phyloP scores from a whole-genome alignment of 2,888 invertebrate genomes.

The Theodoxus fluviatilis region DNA sequence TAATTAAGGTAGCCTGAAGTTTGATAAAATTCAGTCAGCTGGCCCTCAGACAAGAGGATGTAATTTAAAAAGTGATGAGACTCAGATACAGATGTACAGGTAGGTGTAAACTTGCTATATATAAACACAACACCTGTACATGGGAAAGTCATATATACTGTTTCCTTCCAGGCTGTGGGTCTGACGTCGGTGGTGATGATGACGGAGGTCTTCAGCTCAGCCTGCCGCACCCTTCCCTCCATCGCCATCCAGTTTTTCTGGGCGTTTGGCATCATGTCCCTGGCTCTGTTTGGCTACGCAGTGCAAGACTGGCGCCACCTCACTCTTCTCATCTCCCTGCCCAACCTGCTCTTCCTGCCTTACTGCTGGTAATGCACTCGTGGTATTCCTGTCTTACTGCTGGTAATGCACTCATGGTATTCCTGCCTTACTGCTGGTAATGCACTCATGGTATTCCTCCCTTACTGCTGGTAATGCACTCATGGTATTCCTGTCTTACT shows the following conservation, averaged over 20 bases:
- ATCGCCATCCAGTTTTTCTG: conserved; percentile 51
- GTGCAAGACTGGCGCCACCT: conserved; percentile 51
- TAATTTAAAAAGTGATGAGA: too few relatives aligned
- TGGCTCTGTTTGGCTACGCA: conserved; percentile 47
- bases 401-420: too few relatives aligned
- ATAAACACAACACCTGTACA: neutral
- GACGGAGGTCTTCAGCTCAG: conserved; percentile 48
- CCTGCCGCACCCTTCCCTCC: conserved; percentile 44
- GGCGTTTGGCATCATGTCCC: conserved; percentile 48
- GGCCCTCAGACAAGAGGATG: too few relatives aligned
- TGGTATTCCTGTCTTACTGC: too few relatives aligned
- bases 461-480: too few relatives aligned
- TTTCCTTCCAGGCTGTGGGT: conserved; percentile 46
- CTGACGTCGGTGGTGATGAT: conserved; percentile 50
- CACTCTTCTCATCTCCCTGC: conserved; percentile 46
- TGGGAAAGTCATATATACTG: too few relatives aligned
- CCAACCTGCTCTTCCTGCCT: conserved; percentile 40
- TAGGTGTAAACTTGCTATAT: neutral
- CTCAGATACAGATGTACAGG: neutral
- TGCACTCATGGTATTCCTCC: too few relatives aligned
- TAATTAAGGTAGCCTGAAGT: too few relatives aligned
- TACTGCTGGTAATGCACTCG: conserved; percentile 14
- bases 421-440: too few relatives aligned
- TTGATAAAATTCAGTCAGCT: too few relatives aligned
- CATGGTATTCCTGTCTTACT: neutral